A percentile compares a stretch with the other conserved stretches of the same genome.
Evolutionary conservation across 2,888 invertebrate genomes (phyloP).

Genomic region (Gibbula magus): DNA sequence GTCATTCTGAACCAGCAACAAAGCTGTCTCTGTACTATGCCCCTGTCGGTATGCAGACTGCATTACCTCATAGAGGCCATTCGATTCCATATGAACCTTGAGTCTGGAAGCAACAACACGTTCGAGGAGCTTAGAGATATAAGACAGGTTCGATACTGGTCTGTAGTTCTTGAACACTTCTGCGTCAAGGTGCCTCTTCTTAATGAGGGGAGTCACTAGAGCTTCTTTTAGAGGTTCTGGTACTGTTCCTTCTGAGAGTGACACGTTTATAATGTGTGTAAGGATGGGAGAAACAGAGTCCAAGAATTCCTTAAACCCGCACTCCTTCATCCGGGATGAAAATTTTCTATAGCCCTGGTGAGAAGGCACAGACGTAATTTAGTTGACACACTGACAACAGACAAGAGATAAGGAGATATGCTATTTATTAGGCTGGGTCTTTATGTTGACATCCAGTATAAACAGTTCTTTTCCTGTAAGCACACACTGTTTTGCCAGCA

Average conservation of each 20-base stretch:
- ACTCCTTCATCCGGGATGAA: not conserved
- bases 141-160: not conserved
- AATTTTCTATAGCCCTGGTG: no score
- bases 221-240: not conserved
- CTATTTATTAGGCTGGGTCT: no score
- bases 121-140: not conserved
- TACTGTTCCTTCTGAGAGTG: not conserved
- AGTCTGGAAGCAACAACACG: not conserved
- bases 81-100: not conserved
- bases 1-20: not conserved
- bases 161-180: not conserved
- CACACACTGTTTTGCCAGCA: no score
- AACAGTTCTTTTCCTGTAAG: no score
- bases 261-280: not conserved
- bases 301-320: no score
- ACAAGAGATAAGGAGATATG: no score
- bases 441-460: no score
- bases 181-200: not conserved
- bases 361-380: not conserved
- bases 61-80: not conserved
- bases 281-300: not conserved
- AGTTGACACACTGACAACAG: not conserved
- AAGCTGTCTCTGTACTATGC: not conserved
- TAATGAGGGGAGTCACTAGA: not conserved
- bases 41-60: not conserved